A percentile compares a stretch with the other conserved stretches of the same genome.
These are phyloP conservation scores for Caerostris darwini DNA, from an alignment of 1,140 invertebrate genomes.

Conservation along the genomic window DNA sequence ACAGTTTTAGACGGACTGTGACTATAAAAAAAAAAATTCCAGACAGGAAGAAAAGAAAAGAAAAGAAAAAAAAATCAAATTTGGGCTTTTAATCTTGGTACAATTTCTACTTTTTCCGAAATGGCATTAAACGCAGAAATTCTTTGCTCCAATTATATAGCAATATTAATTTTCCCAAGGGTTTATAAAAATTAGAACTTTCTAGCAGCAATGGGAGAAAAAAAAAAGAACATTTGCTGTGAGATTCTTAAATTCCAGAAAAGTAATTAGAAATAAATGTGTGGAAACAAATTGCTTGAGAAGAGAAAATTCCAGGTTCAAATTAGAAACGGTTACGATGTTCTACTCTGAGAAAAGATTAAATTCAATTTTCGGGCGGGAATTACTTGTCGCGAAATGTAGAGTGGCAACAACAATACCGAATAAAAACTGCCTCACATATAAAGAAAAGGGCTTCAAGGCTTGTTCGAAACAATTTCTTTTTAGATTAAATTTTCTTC, in stretches of 20 bases:
- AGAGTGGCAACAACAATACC: neutral
- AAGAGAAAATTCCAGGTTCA: neutral
- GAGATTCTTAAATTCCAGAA: neutral
- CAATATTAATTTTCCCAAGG: neutral
- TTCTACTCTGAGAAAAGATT: neutral
- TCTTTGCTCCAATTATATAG: neutral
- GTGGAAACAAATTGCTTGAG: neutral
- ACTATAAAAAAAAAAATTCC: no score
- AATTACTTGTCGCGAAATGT: neutral
- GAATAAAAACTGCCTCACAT: neutral
- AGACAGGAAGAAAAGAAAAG: no score
- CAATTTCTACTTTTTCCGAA: neutral
- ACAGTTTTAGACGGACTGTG: no score
- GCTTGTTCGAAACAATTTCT: no score
- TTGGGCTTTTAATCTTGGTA: neutral
- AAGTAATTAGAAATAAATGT: conserved; percentile 11
- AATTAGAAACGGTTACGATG: neutral
- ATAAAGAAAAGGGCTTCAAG: no score
- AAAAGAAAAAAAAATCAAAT: neutral
- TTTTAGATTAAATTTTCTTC: no score
- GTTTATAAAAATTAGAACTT: neutral
- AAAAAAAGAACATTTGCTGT: neutral
- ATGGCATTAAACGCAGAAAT: neutral
- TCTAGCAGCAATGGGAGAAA: neutral
- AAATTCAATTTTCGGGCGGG: neutral